Base-by-base conservation (phyloP, 2,888 invertebrate genomes). In the Pseudococcus viburni region DNA sequence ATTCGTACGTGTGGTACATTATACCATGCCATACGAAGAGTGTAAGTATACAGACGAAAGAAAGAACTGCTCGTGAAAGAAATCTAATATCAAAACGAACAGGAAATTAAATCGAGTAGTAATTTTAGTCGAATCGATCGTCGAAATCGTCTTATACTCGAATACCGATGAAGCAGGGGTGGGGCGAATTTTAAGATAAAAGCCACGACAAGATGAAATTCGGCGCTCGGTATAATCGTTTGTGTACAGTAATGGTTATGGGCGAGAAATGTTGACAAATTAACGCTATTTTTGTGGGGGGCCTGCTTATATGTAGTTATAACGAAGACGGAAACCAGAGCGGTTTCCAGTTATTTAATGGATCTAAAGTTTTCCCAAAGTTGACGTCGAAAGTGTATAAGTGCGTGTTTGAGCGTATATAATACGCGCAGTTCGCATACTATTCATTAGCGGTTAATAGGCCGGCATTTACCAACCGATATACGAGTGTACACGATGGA, bases 181-280 rank as follows among this genome's bases (percentile, higher is more conserved):
- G 9, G 9, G 22, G 22, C 6, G 22, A 64, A 64, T 64, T 64
- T 64, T 64, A 64, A 64, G 64, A 64, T 64, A 64, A 64, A 64
- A 64, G 64, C 64, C 22, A 22, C 19, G 64, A 64, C 19, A 12
- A 64, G 64, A 64, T 64, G 64, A 64, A 22, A 64, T 64, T 64
- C 64, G 64, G 64, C 12, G 64, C 19, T 11, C 17, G 64, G 64
- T 64, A 64, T 77, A 77, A 77, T 77, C 77, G 77, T 77, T 77
- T 77, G 77, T 39, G 26, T 77, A 77, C 77, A 77, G 77, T 77
- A 77, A 77, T 39, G 77, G 77, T 77, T 77, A 77, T 39, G 77
- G 77, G 77, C 77, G 17, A 77, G 39, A 77, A 73, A 39, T 39
- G 77, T 77, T 77, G 77, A 77, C 77, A 77, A 77, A 77, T 77